Base-by-base conservation (phyloP, 2,888 invertebrate genomes). In the Sarcophaga caerulescens region DNA sequence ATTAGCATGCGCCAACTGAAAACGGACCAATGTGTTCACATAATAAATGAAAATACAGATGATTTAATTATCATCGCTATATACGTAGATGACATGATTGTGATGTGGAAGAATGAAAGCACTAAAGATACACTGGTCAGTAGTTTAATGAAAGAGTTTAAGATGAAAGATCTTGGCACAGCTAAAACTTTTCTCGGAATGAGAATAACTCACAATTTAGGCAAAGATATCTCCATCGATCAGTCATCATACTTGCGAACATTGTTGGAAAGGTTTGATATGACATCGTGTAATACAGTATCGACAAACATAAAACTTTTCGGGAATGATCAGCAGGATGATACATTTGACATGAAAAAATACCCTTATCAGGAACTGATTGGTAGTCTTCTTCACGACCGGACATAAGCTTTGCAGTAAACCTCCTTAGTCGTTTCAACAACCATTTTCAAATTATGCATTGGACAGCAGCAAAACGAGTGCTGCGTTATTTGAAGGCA, bases 91-190 rank as follows among this genome's bases (percentile, higher is more conserved):
- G 84, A 75, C 0, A 74, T 85, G 4, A 81, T 81, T 12, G 81
- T 81, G 3, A 76, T 87, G 70, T 76, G 81, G 47, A 78, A 87
- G 11, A 85, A 76, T 35, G 82, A 85, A 19, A n/a, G 65, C 0
- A 17, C 25, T 4, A 73, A 21, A 73, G 4, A 73, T 44, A 60
- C 82, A 6, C 70, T 74, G 57, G 71, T 87, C 65, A 10, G 23
- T 1, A 76, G 80, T 62, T 84, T 87, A 12, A 78, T 73, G 68
- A 45, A n/a, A n/a, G n/a, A n/a, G n/a, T n/a, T n/a, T n/a, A n/a
- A n/a, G n/a, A n/a, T n/a, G n/a, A n/a, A n/a, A n/a, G n/a, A n/a
- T n/a, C 87, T 79, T 60, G 66, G 66, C 5, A 62, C 79, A 44
- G 62, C 66, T 5, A 88, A 87, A 60, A n/a, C 76, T 8, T 68